Base-by-base conservation (phyloP, 2,797 vertebrate species). In the Ibycter americanus region DNA sequence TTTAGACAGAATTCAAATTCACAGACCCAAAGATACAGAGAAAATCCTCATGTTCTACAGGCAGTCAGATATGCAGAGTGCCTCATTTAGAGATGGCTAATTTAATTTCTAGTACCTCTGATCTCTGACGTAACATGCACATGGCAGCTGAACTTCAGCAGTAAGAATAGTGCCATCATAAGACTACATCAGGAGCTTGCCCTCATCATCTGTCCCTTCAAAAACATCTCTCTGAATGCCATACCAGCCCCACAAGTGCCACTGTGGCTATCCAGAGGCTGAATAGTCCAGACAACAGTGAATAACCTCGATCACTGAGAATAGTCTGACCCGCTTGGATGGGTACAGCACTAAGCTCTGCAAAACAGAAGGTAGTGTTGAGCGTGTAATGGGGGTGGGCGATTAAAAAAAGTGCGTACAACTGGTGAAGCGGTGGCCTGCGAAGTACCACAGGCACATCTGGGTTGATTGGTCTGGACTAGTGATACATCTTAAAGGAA, bases 121-220 rank as follows among this genome's bases (percentile, higher is more conserved):
- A 61, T 73, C 26, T 79, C 51, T 72, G 58, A 44, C 17, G 11
- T 13, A 44, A 27, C 16, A 27, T 2, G 12, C 22, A 40, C 0
- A 0, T 23, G 31, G 26, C 5, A 62, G 15, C 31, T 5, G 1
- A 51, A 54, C 38, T 22, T 12, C 12, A 88, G 19, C 22, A n/a
- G 13, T 76, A 62, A 44, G 38, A 55, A 17, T 3, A 59, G 1
- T 1, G 0, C 21, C 2, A 0, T 32, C 11, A 47, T 67, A 29
- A 38, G 23, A 15, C 56, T 27, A 4, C 11, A 26, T 20, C 0
- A 1, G 16, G 18, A 42, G 20, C 40, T 63, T 84, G 6, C 9
- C 17, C 16, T 31, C 1, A 15, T 49, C 13, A 4, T 11, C 5
- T 10, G 11, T 23, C 34, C 9, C 23, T 55, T 71, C 23, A 71